phyloP scores from a whole-genome alignment of 2,797 vertebrate species.

The Urosaurus nigricauda region DNA sequence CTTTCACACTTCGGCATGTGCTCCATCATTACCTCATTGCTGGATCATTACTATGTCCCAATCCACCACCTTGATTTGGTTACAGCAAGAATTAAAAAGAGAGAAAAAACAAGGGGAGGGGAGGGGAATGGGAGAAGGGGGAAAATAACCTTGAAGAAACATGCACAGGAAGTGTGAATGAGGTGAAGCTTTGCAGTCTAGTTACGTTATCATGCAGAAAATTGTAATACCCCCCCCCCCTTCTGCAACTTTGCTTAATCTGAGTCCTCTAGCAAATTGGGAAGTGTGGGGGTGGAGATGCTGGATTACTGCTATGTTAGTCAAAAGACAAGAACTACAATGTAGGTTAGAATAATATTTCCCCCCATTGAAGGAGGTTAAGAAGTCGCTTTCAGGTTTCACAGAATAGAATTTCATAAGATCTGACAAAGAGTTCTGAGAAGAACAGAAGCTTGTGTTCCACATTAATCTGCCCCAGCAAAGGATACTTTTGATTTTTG shows the following conservation, averaged over 20 bases:
- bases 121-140: rapidly evolving
- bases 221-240: too few relatives aligned
- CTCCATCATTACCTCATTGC: slow-evolving; percentile 55
- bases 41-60: slow-evolving; percentile 44
- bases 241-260: background rate
- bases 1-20: slow-evolving; percentile 20
- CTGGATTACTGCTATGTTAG: background rate
- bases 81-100: background rate
- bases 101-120: rapidly evolving
- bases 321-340: background rate
- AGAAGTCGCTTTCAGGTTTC: background rate
- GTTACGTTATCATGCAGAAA: background rate
- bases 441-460: background rate
- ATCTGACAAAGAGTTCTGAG: background rate
- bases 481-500: background rate
- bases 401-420: background rate
- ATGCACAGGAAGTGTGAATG: background rate
- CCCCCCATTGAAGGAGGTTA: background rate
- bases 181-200: slow-evolving; percentile 1
- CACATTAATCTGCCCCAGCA: background rate
- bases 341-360: slow-evolving; percentile 5
- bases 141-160: background rate
- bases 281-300: background rate
- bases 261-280: background rate
- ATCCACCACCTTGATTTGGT: slow-evolving; percentile 34